Percentiles rank a stretch among this genome's conserved stretches.
phyloP scores from a whole-genome alignment of 2,797 vertebrate species.

The Leptatherina wallacei region DNA sequence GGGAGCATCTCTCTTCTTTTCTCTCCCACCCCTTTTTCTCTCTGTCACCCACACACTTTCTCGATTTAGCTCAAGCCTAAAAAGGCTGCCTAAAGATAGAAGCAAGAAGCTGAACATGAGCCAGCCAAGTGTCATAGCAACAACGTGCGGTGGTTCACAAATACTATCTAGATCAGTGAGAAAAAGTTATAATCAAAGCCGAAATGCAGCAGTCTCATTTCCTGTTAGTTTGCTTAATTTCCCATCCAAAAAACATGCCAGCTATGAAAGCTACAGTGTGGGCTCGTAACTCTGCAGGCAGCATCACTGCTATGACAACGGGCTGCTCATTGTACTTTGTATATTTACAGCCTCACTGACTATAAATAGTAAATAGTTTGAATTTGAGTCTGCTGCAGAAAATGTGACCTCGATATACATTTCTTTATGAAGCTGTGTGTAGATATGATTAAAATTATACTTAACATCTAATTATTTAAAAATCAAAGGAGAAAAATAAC shows the following conservation, averaged over 20 bases:
- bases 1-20: slow-evolving; percentile 73
- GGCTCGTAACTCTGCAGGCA: slow-evolving; percentile 34
- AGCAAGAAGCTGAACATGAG: slow-evolving; percentile 79
- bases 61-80: slow-evolving; percentile 82
- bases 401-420: slow-evolving; percentile 1
- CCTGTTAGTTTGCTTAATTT: slow-evolving; percentile 43
- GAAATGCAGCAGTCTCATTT: slow-evolving; percentile 45
- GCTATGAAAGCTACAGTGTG: slow-evolving; percentile 18
- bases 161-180: slow-evolving; percentile 66
- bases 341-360: slow-evolving; percentile 33
- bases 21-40: slow-evolving; percentile 70
- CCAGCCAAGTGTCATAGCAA: slow-evolving; percentile 81
- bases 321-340: slow-evolving; percentile 22
- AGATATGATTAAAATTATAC: not conserved
- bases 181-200: slow-evolving; percentile 64
- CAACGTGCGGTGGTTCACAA: slow-evolving; percentile 72
- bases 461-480: not conserved
- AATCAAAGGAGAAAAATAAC: not conserved
- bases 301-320: slow-evolving; percentile 26
- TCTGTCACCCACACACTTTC: slow-evolving; percentile 78
- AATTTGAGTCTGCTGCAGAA: slow-evolving; percentile 19
- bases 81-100: slow-evolving; percentile 84
- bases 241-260: slow-evolving; percentile 22
- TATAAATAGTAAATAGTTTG: slow-evolving; percentile 21
- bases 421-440: not conserved